A percentile compares a stretch with the other conserved stretches of the same genome.
Conservation (phyloP, 2,888 invertebrate genomes). For the Endotricha flammealis region DNA sequence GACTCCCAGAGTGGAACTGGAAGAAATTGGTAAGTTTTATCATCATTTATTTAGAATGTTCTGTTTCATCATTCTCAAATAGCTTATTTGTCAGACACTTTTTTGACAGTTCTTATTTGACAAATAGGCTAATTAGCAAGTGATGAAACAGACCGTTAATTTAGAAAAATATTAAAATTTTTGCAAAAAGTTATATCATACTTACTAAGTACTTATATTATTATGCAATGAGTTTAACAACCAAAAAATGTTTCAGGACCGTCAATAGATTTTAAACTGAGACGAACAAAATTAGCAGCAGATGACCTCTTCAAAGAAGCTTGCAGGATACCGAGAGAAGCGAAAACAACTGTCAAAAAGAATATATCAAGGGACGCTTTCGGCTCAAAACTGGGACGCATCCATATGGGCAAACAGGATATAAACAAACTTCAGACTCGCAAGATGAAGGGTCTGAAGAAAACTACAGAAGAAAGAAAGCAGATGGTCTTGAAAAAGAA, state of each 20-base stretch:
- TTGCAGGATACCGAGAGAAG: constrained; percentile 86
- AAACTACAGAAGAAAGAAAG: constrained; percentile 83
- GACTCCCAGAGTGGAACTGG: constrained; percentile 93
- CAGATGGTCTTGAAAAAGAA: constrained; percentile 76
- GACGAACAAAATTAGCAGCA: constrained; percentile 92
- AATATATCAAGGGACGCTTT: constrained; percentile 92
- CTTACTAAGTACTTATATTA: too few species aligned
- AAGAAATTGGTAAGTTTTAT: constrained; percentile 91
- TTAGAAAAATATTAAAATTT: too few species aligned
- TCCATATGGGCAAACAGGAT: constrained; percentile 95
- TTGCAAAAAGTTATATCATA: too few species aligned
- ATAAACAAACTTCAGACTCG: constrained; percentile 90
- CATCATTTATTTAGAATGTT: too few species aligned
- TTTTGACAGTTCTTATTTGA: too few species aligned
- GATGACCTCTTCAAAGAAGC: constrained; percentile 92
- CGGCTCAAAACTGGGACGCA: constrained; percentile 92
- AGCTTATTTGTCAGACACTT: too few species aligned
- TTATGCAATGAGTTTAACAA: too few species aligned
- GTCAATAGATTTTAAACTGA: constrained; percentile 89
- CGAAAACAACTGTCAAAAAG: constrained; percentile 91
- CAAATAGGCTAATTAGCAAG: too few species aligned
- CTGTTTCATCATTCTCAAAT: too few species aligned
- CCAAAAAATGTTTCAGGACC: constrained; percentile 90
- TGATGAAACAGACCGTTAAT: too few species aligned
- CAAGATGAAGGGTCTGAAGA: constrained; percentile 93